A percentile compares a stretch with the other conserved stretches of the same genome.
Conservation (phyloP, 2,797 vertebrate species). For the Malurus leucopterus region DNA sequence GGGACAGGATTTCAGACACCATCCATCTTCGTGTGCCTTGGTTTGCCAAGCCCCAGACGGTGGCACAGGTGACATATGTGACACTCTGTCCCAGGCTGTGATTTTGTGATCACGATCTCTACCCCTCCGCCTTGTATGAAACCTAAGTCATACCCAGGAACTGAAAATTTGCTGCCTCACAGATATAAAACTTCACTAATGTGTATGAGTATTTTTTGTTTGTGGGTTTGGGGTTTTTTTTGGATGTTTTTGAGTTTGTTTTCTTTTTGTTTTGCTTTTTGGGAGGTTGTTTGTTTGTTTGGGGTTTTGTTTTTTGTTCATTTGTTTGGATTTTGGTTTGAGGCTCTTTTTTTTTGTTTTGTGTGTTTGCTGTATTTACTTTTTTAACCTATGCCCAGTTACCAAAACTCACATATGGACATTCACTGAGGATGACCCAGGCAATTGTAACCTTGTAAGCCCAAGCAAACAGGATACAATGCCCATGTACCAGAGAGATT, state of each 20-base stretch:
- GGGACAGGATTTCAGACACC: background rate
- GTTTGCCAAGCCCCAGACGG: fast-evolving
- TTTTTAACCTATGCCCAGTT: background rate
- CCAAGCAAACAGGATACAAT: background rate
- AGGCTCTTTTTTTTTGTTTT: no score
- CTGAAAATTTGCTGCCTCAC: background rate
- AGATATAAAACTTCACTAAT: background rate
- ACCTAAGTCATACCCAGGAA: background rate
- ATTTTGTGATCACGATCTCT: background rate
- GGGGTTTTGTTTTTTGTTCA: background rate
- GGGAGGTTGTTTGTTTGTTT: background rate
- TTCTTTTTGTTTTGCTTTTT: no score
- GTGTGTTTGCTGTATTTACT: background rate
- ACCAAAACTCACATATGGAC: background rate
- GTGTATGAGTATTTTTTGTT: background rate
- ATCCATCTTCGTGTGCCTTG: background rate
- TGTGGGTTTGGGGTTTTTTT: no score
- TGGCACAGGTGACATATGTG: background rate
- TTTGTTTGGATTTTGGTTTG: fast-evolving
- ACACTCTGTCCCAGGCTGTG: background rate
- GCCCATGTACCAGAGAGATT: background rate
- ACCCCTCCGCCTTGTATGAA: background rate
- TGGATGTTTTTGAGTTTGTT: no score
- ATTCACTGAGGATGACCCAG: background rate
- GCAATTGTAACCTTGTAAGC: background rate